Base-by-base conservation (phyloP, 2,113 vertebrate species). In the Otocyon megalotis region DNA sequence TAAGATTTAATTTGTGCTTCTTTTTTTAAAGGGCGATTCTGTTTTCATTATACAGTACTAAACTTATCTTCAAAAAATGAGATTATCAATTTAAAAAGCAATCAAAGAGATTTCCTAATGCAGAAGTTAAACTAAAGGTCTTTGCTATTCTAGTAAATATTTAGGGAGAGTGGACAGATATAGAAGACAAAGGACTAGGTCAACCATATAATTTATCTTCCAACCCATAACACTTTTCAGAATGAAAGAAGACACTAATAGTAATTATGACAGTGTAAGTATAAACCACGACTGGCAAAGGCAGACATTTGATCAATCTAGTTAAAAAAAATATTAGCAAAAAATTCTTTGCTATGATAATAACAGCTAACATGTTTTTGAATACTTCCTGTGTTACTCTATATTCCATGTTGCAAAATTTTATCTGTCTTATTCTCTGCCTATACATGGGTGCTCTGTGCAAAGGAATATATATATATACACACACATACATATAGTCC, bases 181-280 rank as follows among this genome's bases (percentile, higher is more conserved):
- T 1, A 77, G n/a, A 91, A 90, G n/a, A 86, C 22, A 87, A 92
- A 91, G 48, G 50, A 72, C 53, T 37, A 82, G 37, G 13, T n/a
- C 65, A 16, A 80, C 13, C 8, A 81, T 19, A 76, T 88, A 35
- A 71, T 48, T 72, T 90, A 83, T n/a, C 20, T 77, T 93, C 35
- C 17, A 91, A 83, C 7, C 54, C 35, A 72, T 22, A 48, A 74
- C 58, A 84, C 48, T 65, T 91, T 0, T 26, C 17, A 88, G 13
- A 97, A 71, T 77, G 4, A 91, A 93, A 95, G 56, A 89, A 26
- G 17, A 19, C 13, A 53, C 37, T 84, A 92, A 54, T 3, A 94
- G 8, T 83, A 72, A 77, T 48, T 43, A 37, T 37, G 22, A 74
- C 8, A 8, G 53, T 56, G 63, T 0, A 67, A n/a, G 28, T 48